These are phyloP conservation scores for Molorchus minor DNA, from an alignment of 2,888 invertebrate genomes.

Conservation along the genomic window DNA sequence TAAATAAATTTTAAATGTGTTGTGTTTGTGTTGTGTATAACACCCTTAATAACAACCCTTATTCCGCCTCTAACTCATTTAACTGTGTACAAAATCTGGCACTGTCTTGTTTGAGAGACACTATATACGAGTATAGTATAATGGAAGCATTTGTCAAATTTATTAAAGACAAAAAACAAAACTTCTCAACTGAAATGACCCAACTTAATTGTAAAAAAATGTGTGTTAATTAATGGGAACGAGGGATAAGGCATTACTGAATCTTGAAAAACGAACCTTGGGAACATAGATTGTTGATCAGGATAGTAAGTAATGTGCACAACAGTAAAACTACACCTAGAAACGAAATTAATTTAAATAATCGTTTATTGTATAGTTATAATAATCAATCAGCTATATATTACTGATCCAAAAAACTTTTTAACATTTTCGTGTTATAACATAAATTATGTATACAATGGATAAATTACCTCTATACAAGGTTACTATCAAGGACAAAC, in stretches of 20 bases:
- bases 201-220: constrained; percentile 6
- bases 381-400: constrained; percentile 43
- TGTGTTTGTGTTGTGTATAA: no score
- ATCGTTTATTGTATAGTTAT: constrained; percentile 40
- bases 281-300: constrained; percentile 45
- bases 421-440: constrained; percentile 31
- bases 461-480: constrained; percentile 31
- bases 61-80: no score
- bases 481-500: constrained; percentile 33
- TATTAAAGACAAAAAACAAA: no score
- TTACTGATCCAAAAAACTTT: constrained; percentile 40
- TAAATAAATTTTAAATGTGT: no score
- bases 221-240: constrained; percentile 34
- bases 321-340: constrained; percentile 55
- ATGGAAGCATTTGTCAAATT: no score
- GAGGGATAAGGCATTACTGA: constrained; percentile 35
- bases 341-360: constrained; percentile 52
- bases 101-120: no score
- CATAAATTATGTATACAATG: constrained; percentile 38
- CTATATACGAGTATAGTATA: no score
- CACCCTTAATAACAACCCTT: no score
- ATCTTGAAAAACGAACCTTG: constrained; percentile 50
- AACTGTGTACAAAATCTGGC: no score
- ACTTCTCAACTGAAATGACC: constrained; percentile 33
- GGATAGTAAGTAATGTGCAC: constrained; percentile 55